Conservation (phyloP, 35 echinoderm and acorn worm genomes). For the Strongylocentrotus purpuratus region DNA sequence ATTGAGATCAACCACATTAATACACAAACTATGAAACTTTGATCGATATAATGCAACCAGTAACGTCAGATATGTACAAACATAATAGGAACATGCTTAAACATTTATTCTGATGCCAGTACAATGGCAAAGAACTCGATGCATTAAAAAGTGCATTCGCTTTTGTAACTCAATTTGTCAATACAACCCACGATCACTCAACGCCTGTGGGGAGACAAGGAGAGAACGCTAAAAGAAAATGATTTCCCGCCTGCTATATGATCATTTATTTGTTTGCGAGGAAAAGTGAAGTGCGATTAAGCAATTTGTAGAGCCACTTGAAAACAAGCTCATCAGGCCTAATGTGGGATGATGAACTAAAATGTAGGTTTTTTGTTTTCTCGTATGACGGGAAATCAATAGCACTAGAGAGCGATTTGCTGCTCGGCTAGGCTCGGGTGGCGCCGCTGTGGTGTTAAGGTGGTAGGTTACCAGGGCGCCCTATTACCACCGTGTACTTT, state of each 20-base stretch:
- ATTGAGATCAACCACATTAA: background rate
- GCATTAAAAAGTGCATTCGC: background rate
- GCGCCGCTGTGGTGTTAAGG: conserved; percentile 20
- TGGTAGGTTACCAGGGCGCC: background rate
- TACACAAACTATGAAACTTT: background rate
- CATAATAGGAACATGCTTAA: background rate
- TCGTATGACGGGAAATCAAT: conserved; percentile 29
- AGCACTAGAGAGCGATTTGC: conserved; percentile 43
- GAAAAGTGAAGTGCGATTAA: background rate
- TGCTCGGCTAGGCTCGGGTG: background rate
- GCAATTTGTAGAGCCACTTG: conserved; percentile 42
- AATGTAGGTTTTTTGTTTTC: conserved; percentile 18
- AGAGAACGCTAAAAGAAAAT: background rate
- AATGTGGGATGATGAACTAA: conserved; percentile 43
- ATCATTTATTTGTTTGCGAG: conserved; percentile 47
- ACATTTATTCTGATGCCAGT: background rate
- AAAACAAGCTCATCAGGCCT: conserved; percentile 38
- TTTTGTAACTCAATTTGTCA: background rate
- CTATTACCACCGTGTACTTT: background rate
- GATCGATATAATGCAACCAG: background rate
- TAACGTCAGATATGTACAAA: background rate
- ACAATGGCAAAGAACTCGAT: background rate
- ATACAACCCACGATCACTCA: background rate
- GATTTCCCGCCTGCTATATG: conserved; percentile 44
- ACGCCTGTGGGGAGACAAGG: background rate